Evolutionary conservation across 2,888 invertebrate species (phyloP).

Genomic region (Camponotus fellah): DNA sequence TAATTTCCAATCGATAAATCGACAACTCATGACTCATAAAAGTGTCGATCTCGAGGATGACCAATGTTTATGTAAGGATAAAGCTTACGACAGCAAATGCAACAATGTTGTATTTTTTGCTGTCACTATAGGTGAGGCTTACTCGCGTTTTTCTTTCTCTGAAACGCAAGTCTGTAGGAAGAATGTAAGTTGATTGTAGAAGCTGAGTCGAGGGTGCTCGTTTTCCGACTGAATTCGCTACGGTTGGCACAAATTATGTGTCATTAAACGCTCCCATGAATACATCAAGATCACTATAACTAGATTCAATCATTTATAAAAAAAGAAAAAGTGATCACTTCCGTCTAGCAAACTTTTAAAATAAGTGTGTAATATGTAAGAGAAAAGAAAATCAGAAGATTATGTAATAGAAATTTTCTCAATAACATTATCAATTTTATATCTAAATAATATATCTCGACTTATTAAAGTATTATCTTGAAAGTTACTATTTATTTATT

Average conservation of each 20-base stretch:
- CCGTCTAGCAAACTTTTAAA: not conserved
- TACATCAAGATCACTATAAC: conserved; percentile 9
- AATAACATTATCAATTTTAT: not conserved
- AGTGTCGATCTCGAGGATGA: conserved; percentile 2
- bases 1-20: conserved; percentile 75
- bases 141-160: not conserved
- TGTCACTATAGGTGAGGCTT: not conserved
- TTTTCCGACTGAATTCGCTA: conserved; percentile 35
- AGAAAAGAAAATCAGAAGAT: conserved; percentile 1
- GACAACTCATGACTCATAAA: conserved; percentile 65
- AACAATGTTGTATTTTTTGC: not conserved
- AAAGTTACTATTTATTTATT: conserved; percentile 2
- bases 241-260: conserved; percentile 21
- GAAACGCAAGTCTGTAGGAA: not conserved
- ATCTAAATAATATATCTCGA: not conserved
- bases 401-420: not conserved
- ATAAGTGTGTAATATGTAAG: not conserved
- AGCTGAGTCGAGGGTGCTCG: conserved; percentile 22
- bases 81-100: not conserved
- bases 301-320: conserved; percentile 16
- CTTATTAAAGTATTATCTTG: not conserved
- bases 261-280: conserved; percentile 31
- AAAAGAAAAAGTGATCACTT: conserved; percentile 19
- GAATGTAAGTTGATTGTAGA: not conserved
- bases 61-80: conserved; percentile 31